phyloP scores from a whole-genome alignment of 2,113 vertebrate genomes.

The Vulpes lagopus region DNA sequence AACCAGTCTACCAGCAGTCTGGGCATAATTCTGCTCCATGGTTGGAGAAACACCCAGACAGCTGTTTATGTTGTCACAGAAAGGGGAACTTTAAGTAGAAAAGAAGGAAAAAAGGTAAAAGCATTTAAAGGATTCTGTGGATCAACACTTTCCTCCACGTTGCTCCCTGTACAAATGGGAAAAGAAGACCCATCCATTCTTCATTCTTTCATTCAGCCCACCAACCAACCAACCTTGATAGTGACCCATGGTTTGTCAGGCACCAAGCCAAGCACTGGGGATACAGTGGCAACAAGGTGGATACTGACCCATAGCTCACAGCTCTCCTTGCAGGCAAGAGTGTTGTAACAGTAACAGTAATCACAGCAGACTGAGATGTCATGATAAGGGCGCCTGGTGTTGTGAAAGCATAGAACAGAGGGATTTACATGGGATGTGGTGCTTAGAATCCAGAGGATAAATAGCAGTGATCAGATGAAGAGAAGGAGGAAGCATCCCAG shows the following conservation, averaged over 20 bases:
- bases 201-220: not conserved
- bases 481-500: slow-evolving; percentile 16
- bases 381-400: slow-evolving; percentile 8
- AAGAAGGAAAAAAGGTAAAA: not conserved
- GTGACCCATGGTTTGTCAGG: not conserved
- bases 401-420: slow-evolving; percentile 16
- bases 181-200: not conserved
- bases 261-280: too few species aligned
- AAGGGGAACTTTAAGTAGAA: not conserved
- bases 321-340: not conserved
- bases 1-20: not conserved
- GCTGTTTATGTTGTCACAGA: not conserved
- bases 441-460: slow-evolving; percentile 57
- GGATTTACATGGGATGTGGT: slow-evolving; percentile 54
- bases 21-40: not conserved
- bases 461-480: slow-evolving; percentile 44
- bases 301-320: not conserved
- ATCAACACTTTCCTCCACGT: not conserved
- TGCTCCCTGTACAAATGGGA: not conserved
- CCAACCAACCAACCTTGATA: not conserved
- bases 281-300: not conserved
- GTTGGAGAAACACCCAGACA: not conserved
- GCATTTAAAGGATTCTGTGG: not conserved
- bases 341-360: not conserved
- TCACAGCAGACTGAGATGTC: not conserved